Percentiles rank a stretch among this genome's conserved stretches.
Conservation (phyloP, 2,113 vertebrate genomes). For the Pogona vitticeps region DNA sequence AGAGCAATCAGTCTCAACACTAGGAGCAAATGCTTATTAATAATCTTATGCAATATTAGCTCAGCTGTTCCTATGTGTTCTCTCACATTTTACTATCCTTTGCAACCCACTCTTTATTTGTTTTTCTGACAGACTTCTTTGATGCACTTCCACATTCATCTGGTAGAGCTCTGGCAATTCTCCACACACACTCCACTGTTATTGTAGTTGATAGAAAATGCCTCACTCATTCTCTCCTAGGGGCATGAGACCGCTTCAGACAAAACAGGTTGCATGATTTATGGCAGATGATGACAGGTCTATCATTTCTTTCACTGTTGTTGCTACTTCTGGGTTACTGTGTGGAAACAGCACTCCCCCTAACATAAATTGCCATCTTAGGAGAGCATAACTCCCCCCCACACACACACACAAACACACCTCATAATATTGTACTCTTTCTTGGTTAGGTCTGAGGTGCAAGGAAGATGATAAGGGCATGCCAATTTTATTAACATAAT, state of each 20-base stretch:
- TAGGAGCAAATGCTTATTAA: neutral
- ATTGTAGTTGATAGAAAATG: slow-evolving; percentile 14
- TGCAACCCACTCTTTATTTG: neutral
- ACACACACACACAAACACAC: too few relatives aligned
- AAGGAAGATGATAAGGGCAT: neutral
- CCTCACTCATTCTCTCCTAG: neutral
- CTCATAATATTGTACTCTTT: neutral
- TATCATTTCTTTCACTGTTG: neutral
- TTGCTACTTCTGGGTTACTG: neutral
- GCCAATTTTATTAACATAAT: neutral
- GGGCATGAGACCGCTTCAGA: neutral
- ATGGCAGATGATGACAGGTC: neutral
- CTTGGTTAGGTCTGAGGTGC: neutral
- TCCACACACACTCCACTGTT: neutral
- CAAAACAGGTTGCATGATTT: neutral
- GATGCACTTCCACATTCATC: slow-evolving; percentile 7
- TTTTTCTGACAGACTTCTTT: slow-evolving; percentile 11
- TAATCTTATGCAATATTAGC: neutral
- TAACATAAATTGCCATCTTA: neutral
- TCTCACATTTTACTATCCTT: neutral
- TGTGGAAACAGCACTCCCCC: neutral
- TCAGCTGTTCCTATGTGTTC: neutral
- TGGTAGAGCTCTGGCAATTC: slow-evolving; percentile 7
- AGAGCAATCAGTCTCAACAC: slow-evolving; percentile 26
- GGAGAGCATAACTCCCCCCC: neutral